Percentiles rank a stretch among this genome's conserved stretches.
Conservation (phyloP, 2,888 invertebrate species). For the Auanema sp. region DNA sequence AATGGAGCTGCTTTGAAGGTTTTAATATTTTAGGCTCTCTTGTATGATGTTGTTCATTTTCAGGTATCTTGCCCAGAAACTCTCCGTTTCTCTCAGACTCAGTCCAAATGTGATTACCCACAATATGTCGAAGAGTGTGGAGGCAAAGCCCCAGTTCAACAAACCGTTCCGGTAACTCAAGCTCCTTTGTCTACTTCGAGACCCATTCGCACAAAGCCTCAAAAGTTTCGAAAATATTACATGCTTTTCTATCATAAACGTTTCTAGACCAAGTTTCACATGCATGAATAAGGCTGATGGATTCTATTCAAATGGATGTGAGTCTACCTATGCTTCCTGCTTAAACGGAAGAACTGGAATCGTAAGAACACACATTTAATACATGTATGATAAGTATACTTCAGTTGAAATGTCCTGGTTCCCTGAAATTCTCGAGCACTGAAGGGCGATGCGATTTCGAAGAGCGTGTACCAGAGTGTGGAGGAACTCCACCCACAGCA, state of each 20-base stretch:
- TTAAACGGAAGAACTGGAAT: background rate
- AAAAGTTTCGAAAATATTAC: background rate
- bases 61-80: too few species aligned
- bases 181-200: background rate
- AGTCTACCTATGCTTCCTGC: background rate
- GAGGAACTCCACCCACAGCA: too few species aligned
- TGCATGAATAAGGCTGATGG: background rate
- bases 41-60: too few species aligned
- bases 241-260: background rate
- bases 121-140: background rate
- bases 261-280: background rate
- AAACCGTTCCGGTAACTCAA: background rate
- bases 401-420: background rate
- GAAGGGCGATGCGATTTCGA: slow-evolving; percentile 2
- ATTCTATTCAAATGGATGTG: background rate
- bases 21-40: too few species aligned
- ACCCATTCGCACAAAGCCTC: background rate
- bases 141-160: background rate
- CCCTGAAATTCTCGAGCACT: background rate
- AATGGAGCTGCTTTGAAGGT: too few species aligned
- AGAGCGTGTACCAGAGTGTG: too few species aligned
- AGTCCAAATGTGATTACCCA: background rate
- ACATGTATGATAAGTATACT: background rate
- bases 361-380: too few species aligned
- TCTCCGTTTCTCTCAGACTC: background rate